Evolutionary conservation across 2,888 invertebrate species (phyloP).

Genomic region (Mesorhabditis spiculigera): DNA sequence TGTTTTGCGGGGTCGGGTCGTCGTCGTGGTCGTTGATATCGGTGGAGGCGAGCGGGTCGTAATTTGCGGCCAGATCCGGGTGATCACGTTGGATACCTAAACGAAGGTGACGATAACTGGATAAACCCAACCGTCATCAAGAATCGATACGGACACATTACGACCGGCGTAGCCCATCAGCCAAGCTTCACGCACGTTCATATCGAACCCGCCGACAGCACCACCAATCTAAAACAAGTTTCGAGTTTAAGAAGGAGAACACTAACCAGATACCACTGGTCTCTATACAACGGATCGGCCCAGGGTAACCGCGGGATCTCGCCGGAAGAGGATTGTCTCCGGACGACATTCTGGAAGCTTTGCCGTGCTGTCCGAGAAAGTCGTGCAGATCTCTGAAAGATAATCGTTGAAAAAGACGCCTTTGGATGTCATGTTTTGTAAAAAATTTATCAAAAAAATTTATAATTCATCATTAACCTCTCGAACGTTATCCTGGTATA

Average conservation of each 20-base stretch:
- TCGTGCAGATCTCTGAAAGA: background rate
- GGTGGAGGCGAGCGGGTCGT: conserved; percentile 90
- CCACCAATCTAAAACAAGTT: conserved; percentile 75
- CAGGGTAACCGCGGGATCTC: conserved; percentile 53
- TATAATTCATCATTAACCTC: conserved; percentile 5
- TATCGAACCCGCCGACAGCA: conserved; percentile 88
- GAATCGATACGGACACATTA: conserved; percentile 89
- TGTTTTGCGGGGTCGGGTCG: conserved; percentile 96
- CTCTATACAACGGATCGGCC: conserved; percentile 56
- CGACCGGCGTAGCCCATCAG: conserved; percentile 92
- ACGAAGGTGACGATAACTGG: conserved; percentile 76
- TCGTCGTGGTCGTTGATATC: conserved; percentile 95
- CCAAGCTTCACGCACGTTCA: conserved; percentile 96
- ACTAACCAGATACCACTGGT: conserved; percentile 59
- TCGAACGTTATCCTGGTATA: conserved; percentile 25
- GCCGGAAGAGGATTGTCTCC: conserved; percentile 15
- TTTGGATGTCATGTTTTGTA: background rate
- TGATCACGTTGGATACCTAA: conserved; percentile 68
- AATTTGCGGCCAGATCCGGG: conserved; percentile 65
- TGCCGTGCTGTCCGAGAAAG: background rate
- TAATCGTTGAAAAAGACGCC: background rate
- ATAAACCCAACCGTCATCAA: conserved; percentile 82
- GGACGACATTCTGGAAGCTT: background rate
- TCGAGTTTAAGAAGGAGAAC: conserved; percentile 8
- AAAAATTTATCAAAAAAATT: background rate